Evolutionary conservation across 1,140 invertebrate genomes (phyloP).

Genomic region (Telenomus remus): DNA sequence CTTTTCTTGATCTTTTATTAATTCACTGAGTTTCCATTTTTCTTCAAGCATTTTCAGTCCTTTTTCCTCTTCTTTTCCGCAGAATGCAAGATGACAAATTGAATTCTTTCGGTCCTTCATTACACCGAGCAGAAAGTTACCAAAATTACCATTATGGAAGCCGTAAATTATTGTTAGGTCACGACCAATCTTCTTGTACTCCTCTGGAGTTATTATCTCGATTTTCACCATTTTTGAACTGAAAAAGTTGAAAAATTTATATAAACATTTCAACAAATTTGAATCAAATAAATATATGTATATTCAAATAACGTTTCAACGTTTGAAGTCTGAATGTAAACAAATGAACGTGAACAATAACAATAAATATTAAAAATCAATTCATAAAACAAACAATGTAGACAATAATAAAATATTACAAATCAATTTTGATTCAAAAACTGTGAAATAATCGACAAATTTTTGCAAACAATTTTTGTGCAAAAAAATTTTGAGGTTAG

Average conservation of each 20-base stretch:
- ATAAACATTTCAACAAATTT: too few relatives aligned
- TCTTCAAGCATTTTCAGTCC: conserved; percentile 8
- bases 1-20: conserved; percentile 1
- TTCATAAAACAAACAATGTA: too few relatives aligned
- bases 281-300: too few relatives aligned
- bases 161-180: conserved; percentile 23
- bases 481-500: too few relatives aligned
- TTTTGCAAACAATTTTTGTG: too few relatives aligned
- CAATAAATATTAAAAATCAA: too few relatives aligned
- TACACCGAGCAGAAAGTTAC: conserved; percentile 22
- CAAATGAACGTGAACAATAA: too few relatives aligned
- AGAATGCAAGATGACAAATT: conserved; percentile 36
- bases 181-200: conserved; percentile 23
- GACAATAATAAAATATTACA: too few relatives aligned
- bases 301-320: too few relatives aligned
- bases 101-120: conserved; percentile 6
- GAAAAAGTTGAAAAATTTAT: not conserved
- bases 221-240: conserved; percentile 26
- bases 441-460: too few relatives aligned
- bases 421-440: too few relatives aligned
- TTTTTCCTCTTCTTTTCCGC: conserved; percentile 26
- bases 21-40: conserved; percentile 26
- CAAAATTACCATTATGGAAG: conserved; percentile 38
- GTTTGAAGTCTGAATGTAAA: too few relatives aligned
- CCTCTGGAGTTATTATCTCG: conserved; percentile 12